These are phyloP conservation scores for Lutraria lutraria DNA, from an alignment of 2,888 invertebrate genomes.

Conservation along the genomic window DNA sequence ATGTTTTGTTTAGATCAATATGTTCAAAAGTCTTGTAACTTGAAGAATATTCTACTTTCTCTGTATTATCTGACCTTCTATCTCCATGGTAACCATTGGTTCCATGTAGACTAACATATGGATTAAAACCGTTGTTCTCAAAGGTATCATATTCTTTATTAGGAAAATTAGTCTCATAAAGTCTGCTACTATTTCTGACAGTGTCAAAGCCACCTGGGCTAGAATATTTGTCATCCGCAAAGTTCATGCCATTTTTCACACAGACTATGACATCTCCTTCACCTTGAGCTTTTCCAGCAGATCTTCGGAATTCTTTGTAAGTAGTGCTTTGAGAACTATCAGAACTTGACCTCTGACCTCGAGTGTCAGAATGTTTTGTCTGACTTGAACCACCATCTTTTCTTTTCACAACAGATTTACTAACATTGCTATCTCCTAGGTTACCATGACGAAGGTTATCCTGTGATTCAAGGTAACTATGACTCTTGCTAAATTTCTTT, in stretches of 20 bases:
- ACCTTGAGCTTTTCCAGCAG: background rate
- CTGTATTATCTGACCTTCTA: background rate
- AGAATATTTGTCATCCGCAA: slow-evolving; percentile 45
- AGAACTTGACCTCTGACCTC: slow-evolving; percentile 29
- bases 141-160: slow-evolving; percentile 6
- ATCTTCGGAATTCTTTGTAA: slow-evolving; percentile 40
- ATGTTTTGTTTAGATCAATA: slow-evolving; percentile 32
- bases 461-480: slow-evolving; percentile 26
- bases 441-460: slow-evolving; percentile 38
- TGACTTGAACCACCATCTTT: background rate
- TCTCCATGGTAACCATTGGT: slow-evolving; percentile 35
- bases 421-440: slow-evolving; percentile 5
- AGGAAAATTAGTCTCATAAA: slow-evolving; percentile 26
- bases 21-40: slow-evolving; percentile 34
- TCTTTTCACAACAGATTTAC: background rate
- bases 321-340: slow-evolving; percentile 22
- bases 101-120: slow-evolving; percentile 54
- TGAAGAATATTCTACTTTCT: background rate
- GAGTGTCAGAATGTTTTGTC: background rate
- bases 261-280: slow-evolving; percentile 52
- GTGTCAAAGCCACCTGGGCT: background rate
- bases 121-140: slow-evolving; percentile 37
- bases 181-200: background rate
- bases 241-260: slow-evolving; percentile 60
- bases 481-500: background rate